phyloP scores from a whole-genome alignment of 1,140 invertebrate species.

The Sycophila sp. region DNA sequence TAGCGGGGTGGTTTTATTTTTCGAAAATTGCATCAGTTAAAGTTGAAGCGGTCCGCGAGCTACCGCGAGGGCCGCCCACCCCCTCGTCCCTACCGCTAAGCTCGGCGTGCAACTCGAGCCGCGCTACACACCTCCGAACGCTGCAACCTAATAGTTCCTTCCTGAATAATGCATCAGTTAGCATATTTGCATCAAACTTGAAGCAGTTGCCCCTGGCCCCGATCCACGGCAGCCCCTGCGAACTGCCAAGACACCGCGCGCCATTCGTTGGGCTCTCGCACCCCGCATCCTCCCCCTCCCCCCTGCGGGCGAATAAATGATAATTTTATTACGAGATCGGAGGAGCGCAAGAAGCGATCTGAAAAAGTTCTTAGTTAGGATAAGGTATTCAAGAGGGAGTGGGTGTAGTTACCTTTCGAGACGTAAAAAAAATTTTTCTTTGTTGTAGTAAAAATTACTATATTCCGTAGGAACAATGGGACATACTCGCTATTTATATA shows the following conservation, averaged over 20 bases:
- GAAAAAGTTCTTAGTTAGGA: constrained; percentile 17
- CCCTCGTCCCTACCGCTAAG: too few species aligned
- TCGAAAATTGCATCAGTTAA: constrained; percentile 3
- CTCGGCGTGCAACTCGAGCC: too few species aligned
- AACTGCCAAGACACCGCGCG: constrained; percentile 23
- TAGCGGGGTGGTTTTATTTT: constrained; percentile 2
- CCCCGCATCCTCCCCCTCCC: too few species aligned
- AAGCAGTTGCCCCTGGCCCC: constrained; percentile 50
- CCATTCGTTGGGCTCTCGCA: constrained; percentile 36
- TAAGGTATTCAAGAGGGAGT: background rate
- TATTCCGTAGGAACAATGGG: too few species aligned
- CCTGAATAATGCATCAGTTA: constrained; percentile 59
- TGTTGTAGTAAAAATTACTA: too few species aligned
- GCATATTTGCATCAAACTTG: constrained; percentile 61
- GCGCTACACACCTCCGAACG: constrained; percentile 27
- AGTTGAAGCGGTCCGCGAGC: background rate
- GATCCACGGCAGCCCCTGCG: background rate
- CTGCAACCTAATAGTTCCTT: constrained; percentile 59
- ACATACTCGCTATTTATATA: too few species aligned
- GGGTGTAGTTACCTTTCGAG: too few species aligned
- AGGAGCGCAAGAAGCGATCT: constrained; percentile 43
- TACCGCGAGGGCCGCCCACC: too few species aligned
- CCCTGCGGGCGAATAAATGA: constrained; percentile 58
- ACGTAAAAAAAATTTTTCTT: too few species aligned
- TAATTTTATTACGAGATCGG: constrained; percentile 58